Conservation (phyloP, 2,888 invertebrate species). For the Dexiosoma caninum region DNA sequence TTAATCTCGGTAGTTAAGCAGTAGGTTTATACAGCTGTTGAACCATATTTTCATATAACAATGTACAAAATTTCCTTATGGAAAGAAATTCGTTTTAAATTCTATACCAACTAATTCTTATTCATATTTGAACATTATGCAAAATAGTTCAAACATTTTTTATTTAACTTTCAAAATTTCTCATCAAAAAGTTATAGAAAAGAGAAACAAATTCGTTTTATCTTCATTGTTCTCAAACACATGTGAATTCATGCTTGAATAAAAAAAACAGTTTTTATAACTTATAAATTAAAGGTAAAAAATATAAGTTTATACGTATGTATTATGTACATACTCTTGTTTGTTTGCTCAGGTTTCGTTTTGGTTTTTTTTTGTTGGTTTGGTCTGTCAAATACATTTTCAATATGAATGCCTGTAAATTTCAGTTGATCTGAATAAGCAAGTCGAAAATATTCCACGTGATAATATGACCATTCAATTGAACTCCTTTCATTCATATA, state of each 20-base stretch:
- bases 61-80: too few relatives aligned
- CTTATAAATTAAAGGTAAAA: neutral
- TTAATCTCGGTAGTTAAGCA: too few relatives aligned
- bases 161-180: too few relatives aligned
- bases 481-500: constrained; percentile 5
- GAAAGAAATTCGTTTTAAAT: too few relatives aligned
- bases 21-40: too few relatives aligned
- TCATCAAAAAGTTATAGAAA: neutral
- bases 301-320: neutral
- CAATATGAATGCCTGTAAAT: neutral
- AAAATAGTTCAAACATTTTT: too few relatives aligned
- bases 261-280: neutral
- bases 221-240: neutral
- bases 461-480: constrained; percentile 26
- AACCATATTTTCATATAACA: too few relatives aligned
- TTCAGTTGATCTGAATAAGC: neutral
- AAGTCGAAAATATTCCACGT: constrained; percentile 8
- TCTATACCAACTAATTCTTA: too few relatives aligned
- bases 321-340: too few relatives aligned
- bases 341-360: neutral
- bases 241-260: neutral
- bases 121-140: too few relatives aligned
- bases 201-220: neutral
- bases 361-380: neutral
- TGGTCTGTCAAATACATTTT: neutral